Conservation (phyloP, 1,140 invertebrate species). For the Stratiolaelaps scimitus region DNA sequence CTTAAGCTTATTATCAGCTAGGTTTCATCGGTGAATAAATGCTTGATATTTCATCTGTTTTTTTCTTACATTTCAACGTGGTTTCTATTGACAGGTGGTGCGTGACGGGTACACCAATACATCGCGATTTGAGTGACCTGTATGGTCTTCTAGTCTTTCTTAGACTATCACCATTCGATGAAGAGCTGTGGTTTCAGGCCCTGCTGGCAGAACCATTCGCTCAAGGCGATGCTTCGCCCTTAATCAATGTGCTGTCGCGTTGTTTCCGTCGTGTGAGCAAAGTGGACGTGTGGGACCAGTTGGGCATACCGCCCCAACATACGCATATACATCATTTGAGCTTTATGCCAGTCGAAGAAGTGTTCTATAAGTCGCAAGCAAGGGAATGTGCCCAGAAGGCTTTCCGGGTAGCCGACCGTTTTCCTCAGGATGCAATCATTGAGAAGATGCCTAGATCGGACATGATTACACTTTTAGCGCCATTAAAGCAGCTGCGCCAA, state of each 20-base stretch:
- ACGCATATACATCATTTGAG: constrained; percentile 45
- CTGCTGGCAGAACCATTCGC: constrained; percentile 49
- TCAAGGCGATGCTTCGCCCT: constrained; percentile 42
- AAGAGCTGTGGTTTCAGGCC: constrained; percentile 48
- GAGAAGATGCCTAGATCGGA: constrained; percentile 16
- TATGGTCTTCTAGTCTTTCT: constrained; percentile 57
- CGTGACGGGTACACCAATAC: constrained; percentile 61
- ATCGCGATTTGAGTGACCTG: constrained; percentile 53
- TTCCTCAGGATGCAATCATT: constrained; percentile 2
- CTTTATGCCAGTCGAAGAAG: constrained; percentile 50
- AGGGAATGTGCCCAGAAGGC: constrained; percentile 41
- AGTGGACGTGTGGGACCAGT: constrained; percentile 50
- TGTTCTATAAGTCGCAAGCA: constrained; percentile 49
- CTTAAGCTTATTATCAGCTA: not conserved
- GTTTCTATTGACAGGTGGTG: constrained; percentile 50
- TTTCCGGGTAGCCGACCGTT: constrained; percentile 30
- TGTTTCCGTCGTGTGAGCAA: constrained; percentile 59
- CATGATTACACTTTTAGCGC: constrained; percentile 44
- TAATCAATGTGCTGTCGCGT: constrained; percentile 48
- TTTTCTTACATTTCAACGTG: not conserved
- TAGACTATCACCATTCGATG: constrained; percentile 49
- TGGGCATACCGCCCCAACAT: constrained; percentile 45
- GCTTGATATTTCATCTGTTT: not conserved
- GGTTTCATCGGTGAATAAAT: not conserved
- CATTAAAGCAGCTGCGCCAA: constrained; percentile 54